A percentile compares a stretch with the other conserved stretches of the same genome.
Evolutionary conservation across 2,113 vertebrate genomes (phyloP).

Genomic region (Chamaetylas fuelleborni): DNA sequence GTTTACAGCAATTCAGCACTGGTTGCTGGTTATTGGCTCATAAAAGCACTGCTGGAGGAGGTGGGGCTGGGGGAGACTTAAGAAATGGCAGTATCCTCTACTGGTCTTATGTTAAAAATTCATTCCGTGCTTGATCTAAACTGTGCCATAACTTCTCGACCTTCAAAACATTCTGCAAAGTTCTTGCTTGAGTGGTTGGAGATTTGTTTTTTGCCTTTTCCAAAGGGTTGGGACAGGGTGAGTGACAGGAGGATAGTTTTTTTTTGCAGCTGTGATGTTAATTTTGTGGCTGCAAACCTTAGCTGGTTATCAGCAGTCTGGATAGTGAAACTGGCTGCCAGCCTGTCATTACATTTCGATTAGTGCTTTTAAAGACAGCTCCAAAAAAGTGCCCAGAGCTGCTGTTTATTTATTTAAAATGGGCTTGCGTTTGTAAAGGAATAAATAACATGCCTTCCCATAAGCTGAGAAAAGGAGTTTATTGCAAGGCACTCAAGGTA

Average conservation of each 20-base stretch:
- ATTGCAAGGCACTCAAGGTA: neutral
- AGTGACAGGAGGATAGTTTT: neutral
- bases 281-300: constrained; percentile 43
- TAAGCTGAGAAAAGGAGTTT: neutral
- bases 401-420: constrained; percentile 47
- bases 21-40: neutral
- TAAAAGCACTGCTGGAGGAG: neutral
- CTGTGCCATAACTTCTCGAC: neutral
- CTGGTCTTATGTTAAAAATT: neutral
- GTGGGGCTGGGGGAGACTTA: neutral
- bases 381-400: constrained; percentile 28
- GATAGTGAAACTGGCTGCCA: constrained; percentile 27
- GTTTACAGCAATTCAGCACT: neutral
- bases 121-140: neutral
- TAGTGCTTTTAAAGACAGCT: constrained; percentile 38
- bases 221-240: neutral
- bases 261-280: neutral
- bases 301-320: constrained; percentile 28
- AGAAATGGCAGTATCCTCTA: neutral
- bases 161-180: neutral
- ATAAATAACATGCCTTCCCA: neutral
- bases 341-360: constrained; percentile 53
- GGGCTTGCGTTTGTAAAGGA: constrained; percentile 24
- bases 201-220: neutral
- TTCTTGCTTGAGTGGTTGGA: neutral